Conservation (phyloP, 2,888 invertebrate genomes). For the Watsonalla binaria region DNA sequence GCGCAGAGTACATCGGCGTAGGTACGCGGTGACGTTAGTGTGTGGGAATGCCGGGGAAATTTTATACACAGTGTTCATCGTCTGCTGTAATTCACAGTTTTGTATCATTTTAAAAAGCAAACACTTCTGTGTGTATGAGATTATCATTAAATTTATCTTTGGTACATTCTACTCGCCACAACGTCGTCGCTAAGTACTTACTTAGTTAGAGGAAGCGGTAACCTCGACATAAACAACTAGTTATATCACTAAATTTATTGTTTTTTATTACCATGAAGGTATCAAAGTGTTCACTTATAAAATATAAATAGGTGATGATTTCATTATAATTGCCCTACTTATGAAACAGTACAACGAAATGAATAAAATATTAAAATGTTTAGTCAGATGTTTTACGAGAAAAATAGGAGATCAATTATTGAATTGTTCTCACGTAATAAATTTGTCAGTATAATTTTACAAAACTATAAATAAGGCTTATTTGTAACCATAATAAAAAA, state of each 20-base stretch:
- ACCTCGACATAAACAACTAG: background rate
- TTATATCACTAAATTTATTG: background rate
- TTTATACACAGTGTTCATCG: constrained; percentile 67
- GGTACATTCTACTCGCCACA: constrained; percentile 26
- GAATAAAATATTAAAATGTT: too few relatives aligned
- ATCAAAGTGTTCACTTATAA: background rate
- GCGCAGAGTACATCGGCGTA: constrained; percentile 40
- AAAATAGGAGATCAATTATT: too few relatives aligned
- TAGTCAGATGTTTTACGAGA: too few relatives aligned
- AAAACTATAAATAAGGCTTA: too few relatives aligned
- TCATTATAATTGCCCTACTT: background rate
- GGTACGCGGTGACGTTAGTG: constrained; percentile 49
- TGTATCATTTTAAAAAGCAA: constrained; percentile 66
- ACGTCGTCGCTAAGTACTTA: background rate
- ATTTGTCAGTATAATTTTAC: too few relatives aligned
- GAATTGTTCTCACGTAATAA: too few relatives aligned
- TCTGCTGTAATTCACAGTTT: constrained; percentile 68
- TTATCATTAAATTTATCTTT: constrained; percentile 54
- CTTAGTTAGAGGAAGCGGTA: background rate
- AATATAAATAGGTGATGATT: background rate
- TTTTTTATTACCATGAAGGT: background rate
- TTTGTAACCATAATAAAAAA: background rate
- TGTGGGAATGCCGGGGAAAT: constrained; percentile 74
- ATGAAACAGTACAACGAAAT: background rate
- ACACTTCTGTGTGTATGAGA: constrained; percentile 51